Base-by-base conservation (phyloP, 2,888 invertebrate species). In the Caenorhabditis angaria region DNA sequence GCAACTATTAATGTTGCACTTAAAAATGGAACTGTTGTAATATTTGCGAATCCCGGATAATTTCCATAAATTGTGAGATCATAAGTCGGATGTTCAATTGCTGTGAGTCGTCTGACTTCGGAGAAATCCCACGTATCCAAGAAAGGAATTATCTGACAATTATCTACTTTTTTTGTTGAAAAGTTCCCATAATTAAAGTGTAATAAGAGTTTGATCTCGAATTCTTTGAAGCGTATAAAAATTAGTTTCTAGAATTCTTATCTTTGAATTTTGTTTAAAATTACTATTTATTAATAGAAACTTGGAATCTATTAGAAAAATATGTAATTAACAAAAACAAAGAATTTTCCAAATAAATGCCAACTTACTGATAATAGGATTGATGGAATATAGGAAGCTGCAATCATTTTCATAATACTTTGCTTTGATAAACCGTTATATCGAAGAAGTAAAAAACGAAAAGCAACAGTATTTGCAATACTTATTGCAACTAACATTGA, bases 101-200 rank as follows among this genome's bases (percentile, higher is more conserved):
- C 61, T 0, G 72, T 72, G 29, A 65, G 59, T 22, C 58, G 60
- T 35, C 56, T 32, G 24, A 58, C 67, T 20, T 50, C 47, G 0
- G 62, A 20, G 28, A 72, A 72, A 53, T 72, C 53, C 67, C 72
- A 72, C 2, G 41, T 65, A 41, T 72, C 72, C 22, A 60, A 64
- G 58, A 72, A 67, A 18, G 72, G 72, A 20, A 64, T 72, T 35
- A 65, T 64, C 72, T 72, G 55, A 35, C 32, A 55, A 8, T 50
- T 50, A 18, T 20, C 22, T 18, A 10, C 8, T 50, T 50, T 50
- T n/a, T 22, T 2, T 50, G n/a, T 50, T 8, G 24, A 8, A 50
- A 3, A 24, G 10, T 50, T 24, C 6, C n/a, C n/a, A 50, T 41
- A 18, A 18, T 3, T 41, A 18, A 3, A 18, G 41, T 41, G 3